These are phyloP conservation scores for Leptonema lineaticorne DNA, from an alignment of 1,140 invertebrate genomes.

Conservation along the genomic window DNA sequence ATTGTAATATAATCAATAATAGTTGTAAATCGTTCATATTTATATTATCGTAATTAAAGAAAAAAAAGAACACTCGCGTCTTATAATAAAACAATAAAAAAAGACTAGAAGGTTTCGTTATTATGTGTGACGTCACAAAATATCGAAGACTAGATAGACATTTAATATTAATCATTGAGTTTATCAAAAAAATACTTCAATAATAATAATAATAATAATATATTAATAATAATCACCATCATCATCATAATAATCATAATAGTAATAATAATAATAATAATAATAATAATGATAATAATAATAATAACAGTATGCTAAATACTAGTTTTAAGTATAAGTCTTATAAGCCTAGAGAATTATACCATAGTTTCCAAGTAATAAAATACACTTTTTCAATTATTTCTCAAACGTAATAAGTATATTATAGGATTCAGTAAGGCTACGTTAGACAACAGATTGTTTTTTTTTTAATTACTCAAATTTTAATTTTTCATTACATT, in stretches of 20 bases:
- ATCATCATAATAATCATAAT: no score
- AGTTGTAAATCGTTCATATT: background rate
- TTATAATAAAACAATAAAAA: conserved; percentile 13
- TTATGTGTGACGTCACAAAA: conserved; percentile 24
- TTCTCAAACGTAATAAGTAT: conserved; percentile 42
- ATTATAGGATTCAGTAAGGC: conserved; percentile 42
- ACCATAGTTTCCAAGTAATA: conserved; percentile 41
- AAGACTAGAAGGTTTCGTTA: conserved; percentile 25
- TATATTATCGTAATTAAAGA: no score
- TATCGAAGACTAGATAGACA: conserved; percentile 25
- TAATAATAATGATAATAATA: conserved; percentile 1
- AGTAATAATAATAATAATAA: no score
- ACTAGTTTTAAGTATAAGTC: conserved; percentile 35
- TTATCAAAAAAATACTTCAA: conserved; percentile 18
- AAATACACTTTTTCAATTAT: conserved; percentile 42
- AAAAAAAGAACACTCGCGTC: background rate
- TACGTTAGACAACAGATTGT: conserved; percentile 41
- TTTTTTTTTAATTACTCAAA: conserved; percentile 17
- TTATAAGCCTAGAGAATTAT: conserved; percentile 39
- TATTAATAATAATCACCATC: no score
- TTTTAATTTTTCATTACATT: background rate
- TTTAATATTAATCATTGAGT: conserved; percentile 24
- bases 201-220: no score
- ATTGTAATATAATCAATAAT: background rate
- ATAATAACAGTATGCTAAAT: conserved; percentile 36